Evolutionary conservation across 2,797 vertebrate species (phyloP).

Genomic region (Sebastiscus albofasciatus): DNA sequence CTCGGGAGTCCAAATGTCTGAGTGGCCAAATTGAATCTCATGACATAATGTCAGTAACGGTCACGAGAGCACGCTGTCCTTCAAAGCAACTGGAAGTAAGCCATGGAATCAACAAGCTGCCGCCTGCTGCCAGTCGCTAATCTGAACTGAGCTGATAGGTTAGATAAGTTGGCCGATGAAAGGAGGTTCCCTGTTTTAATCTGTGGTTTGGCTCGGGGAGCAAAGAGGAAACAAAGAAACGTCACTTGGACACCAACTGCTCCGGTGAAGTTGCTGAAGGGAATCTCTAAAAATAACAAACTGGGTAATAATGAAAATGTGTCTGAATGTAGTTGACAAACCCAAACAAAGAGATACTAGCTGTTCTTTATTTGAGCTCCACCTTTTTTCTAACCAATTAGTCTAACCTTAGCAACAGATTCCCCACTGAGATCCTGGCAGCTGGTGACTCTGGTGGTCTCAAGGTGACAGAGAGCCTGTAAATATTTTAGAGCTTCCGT

Average conservation of each 20-base stretch:
- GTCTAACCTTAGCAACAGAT: constrained; percentile 1
- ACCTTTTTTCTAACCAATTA: neutral
- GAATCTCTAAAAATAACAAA: neutral
- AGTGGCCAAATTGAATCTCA: constrained; percentile 1
- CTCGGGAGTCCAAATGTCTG: neutral
- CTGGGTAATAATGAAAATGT: neutral
- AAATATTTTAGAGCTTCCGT: constrained; percentile 66
- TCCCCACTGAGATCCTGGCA: constrained; percentile 21
- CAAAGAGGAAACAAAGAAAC: neutral
- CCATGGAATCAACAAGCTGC: constrained; percentile 20
- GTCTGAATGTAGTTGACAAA: neutral
- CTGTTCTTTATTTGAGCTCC: neutral
- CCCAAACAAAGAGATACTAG: neutral
- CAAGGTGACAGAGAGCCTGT: constrained; percentile 40
- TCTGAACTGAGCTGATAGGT: constrained; percentile 11
- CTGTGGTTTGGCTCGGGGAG: neutral
- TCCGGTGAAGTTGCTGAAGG: neutral
- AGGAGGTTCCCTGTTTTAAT: constrained; percentile 9
- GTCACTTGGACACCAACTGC: neutral
- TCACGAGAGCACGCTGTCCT: constrained; percentile 16
- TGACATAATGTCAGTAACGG: constrained; percentile 14
- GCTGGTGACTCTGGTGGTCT: constrained; percentile 12
- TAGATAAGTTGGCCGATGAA: neutral
- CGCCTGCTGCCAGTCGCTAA: neutral
- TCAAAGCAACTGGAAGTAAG: constrained; percentile 9